Evolutionary conservation across 2,888 invertebrate species (phyloP).

Genomic region (Melanostoma scalare): DNA sequence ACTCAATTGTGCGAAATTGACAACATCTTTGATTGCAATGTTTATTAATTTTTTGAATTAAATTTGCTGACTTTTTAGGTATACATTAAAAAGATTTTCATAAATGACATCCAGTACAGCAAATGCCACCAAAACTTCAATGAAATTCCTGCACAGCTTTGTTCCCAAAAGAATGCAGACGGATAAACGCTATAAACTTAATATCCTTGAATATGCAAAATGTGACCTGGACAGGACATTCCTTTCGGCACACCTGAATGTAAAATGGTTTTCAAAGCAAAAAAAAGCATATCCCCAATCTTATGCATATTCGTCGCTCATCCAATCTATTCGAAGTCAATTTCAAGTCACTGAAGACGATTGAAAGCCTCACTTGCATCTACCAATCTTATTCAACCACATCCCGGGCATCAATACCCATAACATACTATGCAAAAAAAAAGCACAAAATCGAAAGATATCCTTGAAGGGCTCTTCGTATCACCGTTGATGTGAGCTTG

Average conservation of each 20-base stretch:
- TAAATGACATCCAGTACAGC: too few species aligned
- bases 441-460: slow-evolving; percentile 3
- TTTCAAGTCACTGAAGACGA: slow-evolving; percentile 53
- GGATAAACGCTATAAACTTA: too few species aligned
- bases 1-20: too few species aligned
- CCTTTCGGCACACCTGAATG: background rate
- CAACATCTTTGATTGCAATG: too few species aligned
- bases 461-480: slow-evolving; percentile 43
- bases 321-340: slow-evolving; percentile 46
- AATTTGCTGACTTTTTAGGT: too few species aligned
- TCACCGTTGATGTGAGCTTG: slow-evolving; percentile 23
- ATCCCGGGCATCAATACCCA: background rate
- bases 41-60: too few species aligned
- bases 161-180: too few species aligned
- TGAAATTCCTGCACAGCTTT: too few species aligned
- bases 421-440: background rate
- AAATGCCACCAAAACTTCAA: too few species aligned
- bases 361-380: slow-evolving; percentile 61
- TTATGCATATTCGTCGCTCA: slow-evolving; percentile 49
- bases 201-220: too few species aligned
- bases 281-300: slow-evolving; percentile 25
- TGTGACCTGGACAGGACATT: slow-evolving; percentile 5
- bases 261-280: slow-evolving; percentile 1
- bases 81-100: too few species aligned
- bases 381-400: slow-evolving; percentile 50